phyloP scores from a whole-genome alignment of 2,888 invertebrate species.

The Thera obeliscata region DNA sequence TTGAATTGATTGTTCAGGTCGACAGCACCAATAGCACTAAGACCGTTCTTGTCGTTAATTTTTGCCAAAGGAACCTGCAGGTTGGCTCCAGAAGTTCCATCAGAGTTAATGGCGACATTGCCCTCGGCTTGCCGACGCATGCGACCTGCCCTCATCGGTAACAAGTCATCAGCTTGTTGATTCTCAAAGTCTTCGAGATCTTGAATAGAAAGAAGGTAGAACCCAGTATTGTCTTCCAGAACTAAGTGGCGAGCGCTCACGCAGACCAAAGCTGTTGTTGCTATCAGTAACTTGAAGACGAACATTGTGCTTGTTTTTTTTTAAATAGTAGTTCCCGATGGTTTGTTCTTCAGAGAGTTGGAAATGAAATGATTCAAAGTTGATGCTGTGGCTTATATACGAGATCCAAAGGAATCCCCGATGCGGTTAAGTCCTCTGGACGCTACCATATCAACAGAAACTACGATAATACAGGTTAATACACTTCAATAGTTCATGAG shows the following conservation, averaged over 20 bases:
- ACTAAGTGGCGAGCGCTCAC: slow-evolving; percentile 17
- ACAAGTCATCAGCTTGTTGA: background rate
- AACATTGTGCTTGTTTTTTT: slow-evolving; percentile 7
- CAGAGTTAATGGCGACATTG: slow-evolving; percentile 45
- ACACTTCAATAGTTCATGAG: background rate
- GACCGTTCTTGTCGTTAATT: slow-evolving; percentile 44
- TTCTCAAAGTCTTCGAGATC: background rate
- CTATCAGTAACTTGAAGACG: slow-evolving; percentile 18
- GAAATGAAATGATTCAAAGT: slow-evolving; percentile 10
- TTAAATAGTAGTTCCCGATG: too few species aligned
- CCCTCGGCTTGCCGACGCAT: slow-evolving; percentile 46
- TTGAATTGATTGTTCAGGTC: slow-evolving; percentile 39
- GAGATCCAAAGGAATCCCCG: slow-evolving; percentile 20
- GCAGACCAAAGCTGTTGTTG: slow-evolving; percentile 17
- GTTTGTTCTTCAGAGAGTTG: background rate
- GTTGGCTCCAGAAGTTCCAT: slow-evolving; percentile 43
- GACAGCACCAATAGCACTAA: slow-evolving; percentile 52
- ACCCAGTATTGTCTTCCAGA: slow-evolving; percentile 16
- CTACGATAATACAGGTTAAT: background rate
- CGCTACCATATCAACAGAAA: background rate
- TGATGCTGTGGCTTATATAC: slow-evolving; percentile 12
- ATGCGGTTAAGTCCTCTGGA: slow-evolving; percentile 8
- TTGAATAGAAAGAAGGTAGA: slow-evolving; percentile 19
- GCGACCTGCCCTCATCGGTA: slow-evolving; percentile 28
- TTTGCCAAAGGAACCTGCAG: slow-evolving; percentile 49